Conservation (phyloP, 2,888 invertebrate species). For the Cantharis lateralis region DNA sequence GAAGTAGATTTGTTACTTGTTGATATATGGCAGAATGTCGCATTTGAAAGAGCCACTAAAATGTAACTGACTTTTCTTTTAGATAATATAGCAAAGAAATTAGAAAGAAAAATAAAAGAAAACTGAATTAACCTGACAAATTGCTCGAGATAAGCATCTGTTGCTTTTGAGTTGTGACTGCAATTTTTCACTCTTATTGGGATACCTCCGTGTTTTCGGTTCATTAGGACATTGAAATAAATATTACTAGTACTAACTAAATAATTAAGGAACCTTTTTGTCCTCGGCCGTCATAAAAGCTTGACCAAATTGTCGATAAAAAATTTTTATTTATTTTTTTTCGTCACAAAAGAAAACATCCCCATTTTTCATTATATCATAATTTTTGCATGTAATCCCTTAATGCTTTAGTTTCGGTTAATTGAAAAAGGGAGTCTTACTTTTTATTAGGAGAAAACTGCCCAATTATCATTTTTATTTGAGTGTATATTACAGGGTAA, state of each 20-base stretch:
- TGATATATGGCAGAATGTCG: constrained; percentile 2
- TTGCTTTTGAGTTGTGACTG: not conserved
- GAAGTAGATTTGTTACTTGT: constrained; percentile 4
- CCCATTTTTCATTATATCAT: too few species aligned
- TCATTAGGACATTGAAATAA: not conserved
- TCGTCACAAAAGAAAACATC: not conserved
- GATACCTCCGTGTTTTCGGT: not conserved
- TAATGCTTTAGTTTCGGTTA: not conserved
- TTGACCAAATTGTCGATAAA: not conserved
- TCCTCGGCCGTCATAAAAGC: not conserved
- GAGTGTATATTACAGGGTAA: not conserved
- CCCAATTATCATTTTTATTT: not conserved
- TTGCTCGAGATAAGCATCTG: not conserved
- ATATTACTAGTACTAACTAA: not conserved
- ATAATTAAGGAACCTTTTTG: not conserved
- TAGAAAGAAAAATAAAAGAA: not conserved
- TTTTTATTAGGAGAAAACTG: not conserved
- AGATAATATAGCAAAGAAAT: not conserved
- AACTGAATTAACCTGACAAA: constrained; percentile 1
- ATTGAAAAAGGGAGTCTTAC: not conserved
- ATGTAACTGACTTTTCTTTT: not conserved
- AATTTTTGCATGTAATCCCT: too few species aligned
- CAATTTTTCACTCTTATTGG: not conserved
- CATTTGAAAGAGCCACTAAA: not conserved
- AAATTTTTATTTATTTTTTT: not conserved